Evolutionary conservation across 2,888 invertebrate species (phyloP), one percentile per base, ranked within the genome.

Genomic region (Drosophila picticornis): DNA sequence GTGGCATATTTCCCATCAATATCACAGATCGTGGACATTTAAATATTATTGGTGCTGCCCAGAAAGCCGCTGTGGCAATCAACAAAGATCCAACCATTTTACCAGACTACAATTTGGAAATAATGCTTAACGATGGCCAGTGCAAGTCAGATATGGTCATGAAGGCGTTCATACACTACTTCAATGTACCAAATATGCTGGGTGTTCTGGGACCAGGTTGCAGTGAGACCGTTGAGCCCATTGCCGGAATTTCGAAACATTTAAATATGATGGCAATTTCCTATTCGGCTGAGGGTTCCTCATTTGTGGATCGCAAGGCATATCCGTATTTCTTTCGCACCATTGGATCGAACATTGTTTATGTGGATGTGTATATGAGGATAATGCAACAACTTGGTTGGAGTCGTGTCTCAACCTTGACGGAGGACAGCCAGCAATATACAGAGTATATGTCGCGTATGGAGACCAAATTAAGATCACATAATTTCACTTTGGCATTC

Each of bases 271-370:
- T 96, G 68, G 95, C 96, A 1, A 95, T 97, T 70, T 96, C 96
- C 58, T 97, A 97, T 91, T 96, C 96, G 71, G 97, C 97, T 0
- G 97, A 97, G 91, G 96, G 96, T 0, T 95, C 96, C 2, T 95
- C 95, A 51, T 96, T 96, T 85, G 95, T 95, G 1, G 95, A 96
- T 91, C 94, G 96, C 27, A 93, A 93, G 4, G 95, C 95, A 72
- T 97, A 96, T 92, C 96, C 97, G 0, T 96, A 96, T 90, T 97
- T 97, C 93, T 97, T 96, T 91, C 93, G 97, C 13, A 97, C 97
- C 0, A 96, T 97, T 69, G 97, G 96, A 2, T 96, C 96, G 87
- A 96, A 96, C 90, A 95, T 95, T 60, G 96, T 96, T 55, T 92
- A 91, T 60, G 91, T 90, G 56, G 82, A 94, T 86, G 96, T 96